phyloP scores from a whole-genome alignment of 2,113 vertebrate species.

The Haemorhous mexicanus region DNA sequence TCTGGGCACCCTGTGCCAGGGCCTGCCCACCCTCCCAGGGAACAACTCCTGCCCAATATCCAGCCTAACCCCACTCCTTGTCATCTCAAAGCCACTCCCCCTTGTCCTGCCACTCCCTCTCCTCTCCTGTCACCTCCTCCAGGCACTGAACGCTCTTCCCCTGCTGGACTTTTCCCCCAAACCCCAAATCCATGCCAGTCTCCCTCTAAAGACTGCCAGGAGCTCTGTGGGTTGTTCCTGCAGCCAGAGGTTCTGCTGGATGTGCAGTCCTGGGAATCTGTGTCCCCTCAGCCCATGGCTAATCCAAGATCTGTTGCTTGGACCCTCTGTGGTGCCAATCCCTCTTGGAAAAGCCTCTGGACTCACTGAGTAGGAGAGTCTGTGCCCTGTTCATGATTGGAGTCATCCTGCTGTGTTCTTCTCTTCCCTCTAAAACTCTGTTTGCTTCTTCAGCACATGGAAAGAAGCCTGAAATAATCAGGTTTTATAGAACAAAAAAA shows the following conservation, averaged over 20 bases:
- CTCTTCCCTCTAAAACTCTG: neutral
- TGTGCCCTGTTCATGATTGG: neutral
- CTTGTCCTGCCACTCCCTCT: neutral
- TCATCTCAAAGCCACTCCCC: neutral
- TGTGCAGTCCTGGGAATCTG: rapidly evolving
- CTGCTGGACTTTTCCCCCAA: neutral
- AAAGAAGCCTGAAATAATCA: neutral
- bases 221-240: neutral
- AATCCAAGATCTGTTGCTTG: neutral
- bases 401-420: neutral
- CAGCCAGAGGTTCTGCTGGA: neutral
- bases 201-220: neutral
- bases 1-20: neutral
- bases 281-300: neutral
- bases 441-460: neutral
- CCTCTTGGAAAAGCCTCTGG: neutral
- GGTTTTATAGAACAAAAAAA: neutral
- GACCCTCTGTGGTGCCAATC: neutral
- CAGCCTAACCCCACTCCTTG: rapidly evolving
- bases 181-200: neutral
- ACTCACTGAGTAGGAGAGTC: neutral
- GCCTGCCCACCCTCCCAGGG: too few relatives aligned
- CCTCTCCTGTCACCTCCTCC: neutral
- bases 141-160: neutral
- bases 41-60: neutral